phyloP scores from a whole-genome alignment of 1,140 invertebrate genomes.

The Drosophila simulans region DNA sequence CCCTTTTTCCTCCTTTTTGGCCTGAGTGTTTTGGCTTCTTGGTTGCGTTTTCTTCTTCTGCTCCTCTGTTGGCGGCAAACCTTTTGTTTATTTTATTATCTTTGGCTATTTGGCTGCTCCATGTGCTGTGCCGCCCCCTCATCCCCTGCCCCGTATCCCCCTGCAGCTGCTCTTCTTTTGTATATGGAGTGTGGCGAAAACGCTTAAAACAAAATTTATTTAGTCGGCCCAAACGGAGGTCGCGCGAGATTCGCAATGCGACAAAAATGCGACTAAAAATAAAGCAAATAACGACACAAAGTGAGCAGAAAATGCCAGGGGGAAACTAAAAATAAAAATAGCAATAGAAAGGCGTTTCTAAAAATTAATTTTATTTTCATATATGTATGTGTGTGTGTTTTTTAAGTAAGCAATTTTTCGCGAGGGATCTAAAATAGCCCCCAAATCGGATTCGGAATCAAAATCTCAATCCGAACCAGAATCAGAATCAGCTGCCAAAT shows the following conservation, averaged over 20 bases:
- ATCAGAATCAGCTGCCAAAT: conserved; percentile 72
- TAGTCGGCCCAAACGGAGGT: conserved; percentile 68
- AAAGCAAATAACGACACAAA: conserved; percentile 53
- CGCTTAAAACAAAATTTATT: conserved; percentile 81
- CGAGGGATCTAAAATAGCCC: conserved; percentile 61
- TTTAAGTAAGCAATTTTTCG: conserved; percentile 3
- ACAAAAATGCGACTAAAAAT: conserved; percentile 81
- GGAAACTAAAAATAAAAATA: conserved; percentile 75
- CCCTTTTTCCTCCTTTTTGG: conserved; percentile 1
- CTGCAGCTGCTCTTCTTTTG: conserved; percentile 49
- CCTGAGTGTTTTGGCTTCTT: conserved; percentile 53
- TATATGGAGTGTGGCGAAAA: conserved; percentile 82
- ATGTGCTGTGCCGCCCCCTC: conserved; percentile 42
- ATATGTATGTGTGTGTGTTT: conserved; percentile 28
- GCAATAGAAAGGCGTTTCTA: conserved; percentile 31
- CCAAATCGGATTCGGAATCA: conserved; percentile 34
- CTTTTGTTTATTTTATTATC: conserved; percentile 83
- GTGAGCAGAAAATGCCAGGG: conserved; percentile 3
- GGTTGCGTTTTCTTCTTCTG: conserved; percentile 61
- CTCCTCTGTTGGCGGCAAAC: conserved; percentile 61
- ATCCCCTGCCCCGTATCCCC: neutral
- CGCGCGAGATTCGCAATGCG: conserved; percentile 73
- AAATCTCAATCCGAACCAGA: conserved; percentile 24
- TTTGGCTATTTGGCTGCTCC: conserved; percentile 74
- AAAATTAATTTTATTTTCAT: conserved; percentile 70